Evolutionary conservation across 2,113 vertebrate genomes (phyloP).

Genomic region (Brienomyrus brachyistius): DNA sequence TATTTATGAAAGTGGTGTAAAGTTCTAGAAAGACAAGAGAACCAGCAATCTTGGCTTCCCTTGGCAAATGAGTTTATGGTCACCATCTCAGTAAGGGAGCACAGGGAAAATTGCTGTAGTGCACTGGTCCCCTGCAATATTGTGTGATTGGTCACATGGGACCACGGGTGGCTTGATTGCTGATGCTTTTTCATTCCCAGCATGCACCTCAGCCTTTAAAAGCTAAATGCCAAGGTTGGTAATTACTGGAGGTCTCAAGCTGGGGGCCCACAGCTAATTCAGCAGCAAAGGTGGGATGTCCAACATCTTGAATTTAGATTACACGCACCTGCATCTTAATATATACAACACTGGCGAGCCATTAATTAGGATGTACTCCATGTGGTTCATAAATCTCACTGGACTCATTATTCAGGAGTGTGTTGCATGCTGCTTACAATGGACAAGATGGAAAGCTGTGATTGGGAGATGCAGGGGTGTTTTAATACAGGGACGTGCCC

Average conservation of each 20-base stretch:
- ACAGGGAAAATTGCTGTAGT: background rate
- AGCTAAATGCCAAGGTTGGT: slow-evolving; percentile 4
- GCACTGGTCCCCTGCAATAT: background rate
- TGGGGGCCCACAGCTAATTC: background rate
- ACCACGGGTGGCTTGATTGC: background rate
- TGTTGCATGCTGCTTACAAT: background rate
- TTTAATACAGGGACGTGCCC: background rate
- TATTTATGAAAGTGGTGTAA: background rate
- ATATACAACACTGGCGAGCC: background rate
- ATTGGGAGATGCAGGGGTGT: background rate
- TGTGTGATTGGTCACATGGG: background rate
- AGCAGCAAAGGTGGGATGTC: background rate
- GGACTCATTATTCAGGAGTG: background rate
- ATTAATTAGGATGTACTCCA: background rate
- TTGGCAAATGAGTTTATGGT: background rate
- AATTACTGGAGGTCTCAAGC: background rate
- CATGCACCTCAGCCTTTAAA: background rate
- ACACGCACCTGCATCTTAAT: background rate
- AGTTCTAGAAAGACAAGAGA: background rate
- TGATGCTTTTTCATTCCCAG: slow-evolving; percentile 7
- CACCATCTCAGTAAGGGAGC: background rate
- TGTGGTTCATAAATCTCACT: background rate
- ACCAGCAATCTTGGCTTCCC: background rate
- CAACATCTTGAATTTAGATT: slow-evolving; percentile 1
- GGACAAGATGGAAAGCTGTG: background rate